These are phyloP conservation scores for Phymastichus coffea DNA, from an alignment of 1,140 invertebrate species.

Conservation along the genomic window DNA sequence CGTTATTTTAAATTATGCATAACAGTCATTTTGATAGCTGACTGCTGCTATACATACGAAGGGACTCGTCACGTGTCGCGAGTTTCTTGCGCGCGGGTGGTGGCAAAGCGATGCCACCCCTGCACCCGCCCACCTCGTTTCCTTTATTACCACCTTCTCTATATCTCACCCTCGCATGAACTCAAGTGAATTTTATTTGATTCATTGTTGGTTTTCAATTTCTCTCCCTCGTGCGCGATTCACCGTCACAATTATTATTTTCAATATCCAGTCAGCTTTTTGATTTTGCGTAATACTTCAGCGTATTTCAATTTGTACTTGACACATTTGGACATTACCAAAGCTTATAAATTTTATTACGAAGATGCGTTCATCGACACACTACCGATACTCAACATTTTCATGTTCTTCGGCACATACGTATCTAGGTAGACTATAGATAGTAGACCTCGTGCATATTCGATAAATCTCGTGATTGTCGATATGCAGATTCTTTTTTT, in stretches of 20 bases:
- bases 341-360: too few species aligned
- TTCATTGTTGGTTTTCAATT: not conserved
- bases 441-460: not conserved
- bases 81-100: slow-evolving; percentile 13
- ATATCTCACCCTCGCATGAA: not conserved
- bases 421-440: too few species aligned
- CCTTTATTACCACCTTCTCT: not conserved
- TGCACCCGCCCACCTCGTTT: slow-evolving; percentile 11
- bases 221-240: not conserved
- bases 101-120: slow-evolving; percentile 2
- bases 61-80: not conserved
- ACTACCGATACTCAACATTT: too few species aligned
- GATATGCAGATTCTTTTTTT: not conserved
- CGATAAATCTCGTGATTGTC: slow-evolving; percentile 10
- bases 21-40: slow-evolving; percentile 27
- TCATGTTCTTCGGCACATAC: too few species aligned
- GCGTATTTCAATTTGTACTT: too few species aligned
- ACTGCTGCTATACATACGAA: not conserved
- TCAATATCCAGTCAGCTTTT: too few species aligned
- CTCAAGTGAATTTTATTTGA: too few species aligned
- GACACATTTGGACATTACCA: too few species aligned
- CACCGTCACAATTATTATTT: too few species aligned
- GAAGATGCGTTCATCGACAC: too few species aligned
- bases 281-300: too few species aligned
- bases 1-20: slow-evolving; percentile 30